Evolutionary conservation across 2,888 invertebrate genomes (phyloP).

Genomic region (Drosophila engyochracea): DNA sequence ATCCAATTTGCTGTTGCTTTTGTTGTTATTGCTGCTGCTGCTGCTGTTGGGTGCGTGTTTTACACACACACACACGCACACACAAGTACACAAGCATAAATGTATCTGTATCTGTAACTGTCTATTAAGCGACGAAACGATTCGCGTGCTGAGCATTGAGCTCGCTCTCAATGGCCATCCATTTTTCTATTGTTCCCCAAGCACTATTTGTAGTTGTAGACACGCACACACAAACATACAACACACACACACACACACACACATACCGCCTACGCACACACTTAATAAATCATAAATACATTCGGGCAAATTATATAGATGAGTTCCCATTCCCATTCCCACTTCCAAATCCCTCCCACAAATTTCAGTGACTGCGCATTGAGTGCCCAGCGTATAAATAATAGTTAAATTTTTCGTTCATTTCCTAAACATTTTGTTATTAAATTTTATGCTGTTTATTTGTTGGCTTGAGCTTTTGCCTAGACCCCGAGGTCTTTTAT

Average conservation of each 20-base stretch:
- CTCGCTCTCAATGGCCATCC: slow-evolving; percentile 72
- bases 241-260: slow-evolving; percentile 31
- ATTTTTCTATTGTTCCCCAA: slow-evolving; percentile 73
- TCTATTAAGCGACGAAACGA: slow-evolving; percentile 67
- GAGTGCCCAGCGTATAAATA: slow-evolving; percentile 69
- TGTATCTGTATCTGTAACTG: slow-evolving; percentile 71
- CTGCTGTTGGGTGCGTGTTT: slow-evolving; percentile 63
- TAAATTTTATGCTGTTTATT: slow-evolving; percentile 78
- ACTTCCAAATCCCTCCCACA: slow-evolving; percentile 26
- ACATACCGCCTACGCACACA: slow-evolving; percentile 53
- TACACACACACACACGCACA: slow-evolving; percentile 24
- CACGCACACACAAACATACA: slow-evolving; percentile 53
- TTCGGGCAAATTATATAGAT: slow-evolving; percentile 78
- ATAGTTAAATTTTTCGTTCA: slow-evolving; percentile 73
- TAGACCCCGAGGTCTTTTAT: slow-evolving; percentile 46
- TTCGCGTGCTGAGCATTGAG: slow-evolving; percentile 75
- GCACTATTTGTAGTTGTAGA: slow-evolving; percentile 71
- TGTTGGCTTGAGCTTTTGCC: slow-evolving; percentile 29
- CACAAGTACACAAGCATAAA: slow-evolving; percentile 7
- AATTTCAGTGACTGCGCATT: slow-evolving; percentile 44
- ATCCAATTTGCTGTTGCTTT: slow-evolving; percentile 75
- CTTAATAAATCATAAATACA: slow-evolving; percentile 80
- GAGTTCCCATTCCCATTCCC: slow-evolving; percentile 40
- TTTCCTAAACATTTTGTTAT: slow-evolving; percentile 71
- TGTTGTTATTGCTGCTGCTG: slow-evolving; percentile 16